These are phyloP conservation scores for Ceramica pisi DNA, from an alignment of 2,888 invertebrate species.

Conservation along the genomic window DNA sequence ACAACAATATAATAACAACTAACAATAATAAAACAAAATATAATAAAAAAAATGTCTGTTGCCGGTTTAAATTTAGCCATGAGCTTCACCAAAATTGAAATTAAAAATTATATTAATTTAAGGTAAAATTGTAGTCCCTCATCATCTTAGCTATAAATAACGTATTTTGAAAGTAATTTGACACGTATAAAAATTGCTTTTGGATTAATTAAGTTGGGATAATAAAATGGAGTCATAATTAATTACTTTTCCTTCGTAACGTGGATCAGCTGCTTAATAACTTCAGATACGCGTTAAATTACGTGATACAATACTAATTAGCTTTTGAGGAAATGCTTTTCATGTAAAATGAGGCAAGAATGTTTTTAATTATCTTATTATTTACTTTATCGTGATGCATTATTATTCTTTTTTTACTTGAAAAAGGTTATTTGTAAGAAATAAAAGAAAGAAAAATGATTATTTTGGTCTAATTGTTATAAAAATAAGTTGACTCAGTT, in stretches of 20 bases:
- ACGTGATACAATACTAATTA: constrained; percentile 24
- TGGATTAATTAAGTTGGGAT: constrained; percentile 50
- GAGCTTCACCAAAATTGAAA: too few species aligned
- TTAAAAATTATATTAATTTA: too few species aligned
- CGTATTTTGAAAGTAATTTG: constrained; percentile 37
- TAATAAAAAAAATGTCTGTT: too few species aligned
- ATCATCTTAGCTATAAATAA: constrained; percentile 2
- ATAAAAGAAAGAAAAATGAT: too few species aligned
- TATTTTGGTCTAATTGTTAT: too few species aligned
- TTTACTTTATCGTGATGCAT: background rate
- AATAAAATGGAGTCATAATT: constrained; percentile 33
- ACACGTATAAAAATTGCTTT: constrained; percentile 36
- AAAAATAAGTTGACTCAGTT: too few species aligned
- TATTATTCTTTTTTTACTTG: too few species aligned
- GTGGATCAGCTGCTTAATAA: constrained; percentile 11
- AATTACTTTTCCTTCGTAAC: constrained; percentile 30
- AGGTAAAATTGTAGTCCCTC: background rate
- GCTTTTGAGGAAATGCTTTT: constrained; percentile 3
- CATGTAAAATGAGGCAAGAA: background rate
- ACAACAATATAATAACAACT: too few species aligned
- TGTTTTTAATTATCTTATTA: background rate
- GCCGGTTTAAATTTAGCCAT: too few species aligned
- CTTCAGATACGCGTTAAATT: constrained; percentile 16
- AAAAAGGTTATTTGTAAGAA: too few species aligned
- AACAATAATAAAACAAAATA: too few species aligned